These are phyloP conservation scores for Paratilapia polleni DNA, from an alignment of 2,113 vertebrate species.

Conservation along the genomic window DNA sequence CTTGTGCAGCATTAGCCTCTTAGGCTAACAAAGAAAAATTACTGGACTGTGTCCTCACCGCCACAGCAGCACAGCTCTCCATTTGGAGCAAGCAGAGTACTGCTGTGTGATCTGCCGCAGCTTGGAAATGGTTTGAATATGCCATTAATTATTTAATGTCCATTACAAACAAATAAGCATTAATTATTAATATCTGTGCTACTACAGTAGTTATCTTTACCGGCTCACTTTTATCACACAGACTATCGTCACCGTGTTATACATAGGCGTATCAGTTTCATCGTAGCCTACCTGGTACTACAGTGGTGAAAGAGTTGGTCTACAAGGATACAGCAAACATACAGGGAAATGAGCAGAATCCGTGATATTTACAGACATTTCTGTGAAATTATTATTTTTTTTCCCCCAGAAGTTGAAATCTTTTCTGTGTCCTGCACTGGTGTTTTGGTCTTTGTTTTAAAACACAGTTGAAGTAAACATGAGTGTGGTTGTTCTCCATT, in stretches of 20 bases:
- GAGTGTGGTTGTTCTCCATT: conserved; percentile 20
- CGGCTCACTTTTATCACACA: conserved; percentile 45
- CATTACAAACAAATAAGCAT: conserved; percentile 81
- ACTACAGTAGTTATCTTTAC: conserved; percentile 62
- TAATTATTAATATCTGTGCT: conserved; percentile 75
- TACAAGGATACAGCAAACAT: neutral
- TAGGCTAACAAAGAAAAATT: conserved; percentile 64
- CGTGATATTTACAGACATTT: neutral
- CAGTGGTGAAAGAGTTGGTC: neutral
- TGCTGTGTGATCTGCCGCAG: conserved; percentile 57
- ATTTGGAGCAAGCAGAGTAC: conserved; percentile 38
- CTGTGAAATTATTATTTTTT: neutral
- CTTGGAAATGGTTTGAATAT: conserved; percentile 76
- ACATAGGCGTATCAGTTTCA: conserved; percentile 39
- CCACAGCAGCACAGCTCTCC: conserved; percentile 17
- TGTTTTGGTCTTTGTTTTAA: conserved; percentile 24
- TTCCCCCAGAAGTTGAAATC: neutral
- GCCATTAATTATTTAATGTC: conserved; percentile 81
- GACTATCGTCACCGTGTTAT: conserved; percentile 28
- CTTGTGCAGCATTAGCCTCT: conserved; percentile 71
- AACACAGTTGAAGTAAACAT: conserved; percentile 22
- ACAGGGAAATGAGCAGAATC: neutral
- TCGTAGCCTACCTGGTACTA: neutral
- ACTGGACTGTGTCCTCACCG: conserved; percentile 27
- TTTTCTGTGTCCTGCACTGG: neutral